Percentiles rank a stretch among this genome's conserved stretches.
These are phyloP conservation scores for Allygus modestus DNA, from an alignment of 2,888 invertebrate species.

Conservation along the genomic window DNA sequence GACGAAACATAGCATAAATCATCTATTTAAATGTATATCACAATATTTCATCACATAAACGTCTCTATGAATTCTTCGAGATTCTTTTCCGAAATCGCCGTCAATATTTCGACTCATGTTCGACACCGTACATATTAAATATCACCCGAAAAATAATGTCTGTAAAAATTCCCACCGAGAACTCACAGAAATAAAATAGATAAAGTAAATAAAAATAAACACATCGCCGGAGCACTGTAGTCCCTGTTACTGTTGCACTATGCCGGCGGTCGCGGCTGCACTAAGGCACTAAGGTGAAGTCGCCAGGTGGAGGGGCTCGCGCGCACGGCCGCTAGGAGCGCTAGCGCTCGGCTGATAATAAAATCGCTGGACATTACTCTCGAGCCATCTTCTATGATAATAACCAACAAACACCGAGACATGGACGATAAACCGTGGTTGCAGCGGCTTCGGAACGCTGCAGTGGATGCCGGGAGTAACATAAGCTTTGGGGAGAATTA, in stretches of 20 bases:
- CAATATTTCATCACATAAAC: conserved; percentile 17
- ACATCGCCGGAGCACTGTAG: background rate
- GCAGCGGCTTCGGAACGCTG: background rate
- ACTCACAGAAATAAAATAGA: background rate
- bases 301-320: conserved; percentile 1
- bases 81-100: background rate
- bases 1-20: background rate
- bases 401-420: conserved; percentile 41
- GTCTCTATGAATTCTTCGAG: background rate
- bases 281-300: conserved; percentile 4
- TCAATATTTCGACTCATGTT: conserved; percentile 6
- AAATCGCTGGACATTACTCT: conserved; percentile 54
- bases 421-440: conserved; percentile 2
- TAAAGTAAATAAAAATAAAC: conserved; percentile 14
- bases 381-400: conserved; percentile 52
- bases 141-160: background rate
- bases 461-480: background rate
- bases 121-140: conserved; percentile 6
- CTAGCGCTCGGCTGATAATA: conserved; percentile 50
- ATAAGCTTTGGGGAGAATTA: no score
- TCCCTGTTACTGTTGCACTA: background rate
- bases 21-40: conserved; percentile 25
- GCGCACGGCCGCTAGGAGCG: conserved; percentile 26
- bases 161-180: background rate
- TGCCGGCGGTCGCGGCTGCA: conserved; percentile 44